Percentiles rank a stretch among this genome's conserved stretches.
phyloP scores from a whole-genome alignment of 53 echinoderm and acorn worm genomes.

The Arbacia lixula region DNA sequence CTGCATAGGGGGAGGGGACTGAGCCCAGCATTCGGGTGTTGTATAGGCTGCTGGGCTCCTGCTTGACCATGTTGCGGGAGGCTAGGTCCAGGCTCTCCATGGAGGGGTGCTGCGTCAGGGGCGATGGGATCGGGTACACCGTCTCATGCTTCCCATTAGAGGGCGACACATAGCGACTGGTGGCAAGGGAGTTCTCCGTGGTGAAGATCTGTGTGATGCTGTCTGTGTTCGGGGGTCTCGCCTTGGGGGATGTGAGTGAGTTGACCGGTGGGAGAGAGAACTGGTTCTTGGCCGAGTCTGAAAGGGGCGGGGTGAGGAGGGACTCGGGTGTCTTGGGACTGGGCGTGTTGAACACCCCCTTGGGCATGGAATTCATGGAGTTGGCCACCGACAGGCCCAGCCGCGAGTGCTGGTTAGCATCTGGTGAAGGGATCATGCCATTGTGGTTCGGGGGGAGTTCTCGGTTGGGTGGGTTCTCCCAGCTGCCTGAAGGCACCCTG shows the following conservation, averaged over 20 bases:
- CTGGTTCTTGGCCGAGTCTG: constrained; percentile 74
- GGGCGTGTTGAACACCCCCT: constrained; percentile 53
- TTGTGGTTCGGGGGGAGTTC: constrained; percentile 69
- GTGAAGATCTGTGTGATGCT: constrained; percentile 56
- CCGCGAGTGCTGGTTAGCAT: constrained; percentile 55
- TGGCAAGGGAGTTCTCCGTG: constrained; percentile 47
- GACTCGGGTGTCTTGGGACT: constrained; percentile 76
- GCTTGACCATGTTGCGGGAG: constrained; percentile 30
- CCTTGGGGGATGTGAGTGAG: constrained; percentile 64
- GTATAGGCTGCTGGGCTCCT: constrained; percentile 65
- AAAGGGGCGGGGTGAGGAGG: constrained; percentile 76
- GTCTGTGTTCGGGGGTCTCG: constrained; percentile 62
- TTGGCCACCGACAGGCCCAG: not conserved
- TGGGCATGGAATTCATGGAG: constrained; percentile 49
- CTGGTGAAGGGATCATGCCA: constrained; percentile 55
- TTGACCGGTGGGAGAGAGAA: constrained; percentile 71
- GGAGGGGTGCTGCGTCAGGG: constrained; percentile 55
- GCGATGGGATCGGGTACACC: constrained; percentile 54
- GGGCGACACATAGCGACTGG: constrained; percentile 27
- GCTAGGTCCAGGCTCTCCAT: constrained; percentile 55
- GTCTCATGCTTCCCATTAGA: constrained; percentile 20
- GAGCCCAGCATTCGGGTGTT: constrained; percentile 62
- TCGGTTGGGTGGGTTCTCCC: constrained; percentile 87
- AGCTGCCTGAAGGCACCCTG: constrained; percentile 57
- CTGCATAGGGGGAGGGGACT: constrained; percentile 77